Evolutionary conservation across 2,113 vertebrate species (phyloP).

Genomic region (Cairina moschata): DNA sequence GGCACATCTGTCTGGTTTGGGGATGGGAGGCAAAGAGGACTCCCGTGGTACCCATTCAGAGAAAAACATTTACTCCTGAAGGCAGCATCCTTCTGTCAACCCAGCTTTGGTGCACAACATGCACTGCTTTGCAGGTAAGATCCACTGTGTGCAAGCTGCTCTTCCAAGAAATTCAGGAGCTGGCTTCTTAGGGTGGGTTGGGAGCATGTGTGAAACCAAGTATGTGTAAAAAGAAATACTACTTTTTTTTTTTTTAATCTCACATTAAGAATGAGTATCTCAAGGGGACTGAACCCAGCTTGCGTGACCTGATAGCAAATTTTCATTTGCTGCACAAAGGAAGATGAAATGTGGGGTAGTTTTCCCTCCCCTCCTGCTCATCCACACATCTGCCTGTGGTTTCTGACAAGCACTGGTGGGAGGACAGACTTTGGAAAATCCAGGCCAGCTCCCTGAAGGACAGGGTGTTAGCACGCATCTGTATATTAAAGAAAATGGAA

Average conservation of each 20-base stretch:
- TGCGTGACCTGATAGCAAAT: not conserved
- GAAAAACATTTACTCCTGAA: conserved; percentile 28
- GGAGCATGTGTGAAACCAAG: not conserved
- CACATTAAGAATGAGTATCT: not conserved
- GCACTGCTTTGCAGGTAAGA: not conserved
- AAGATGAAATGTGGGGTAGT: not conserved
- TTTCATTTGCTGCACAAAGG: not conserved
- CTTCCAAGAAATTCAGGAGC: not conserved
- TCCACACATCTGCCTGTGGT: conserved; percentile 22
- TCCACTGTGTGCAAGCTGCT: not conserved
- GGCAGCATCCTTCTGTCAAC: not conserved
- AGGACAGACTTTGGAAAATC: conserved; percentile 12
- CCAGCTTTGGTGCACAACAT: not conserved
- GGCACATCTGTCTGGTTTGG: conserved; percentile 15
- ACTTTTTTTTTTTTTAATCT: not conserved
- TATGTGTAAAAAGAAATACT: not conserved
- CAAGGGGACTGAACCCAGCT: not conserved
- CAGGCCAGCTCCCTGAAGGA: not conserved
- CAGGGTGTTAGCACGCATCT: not conserved
- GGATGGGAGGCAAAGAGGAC: not conserved
- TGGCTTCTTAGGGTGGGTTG: not conserved
- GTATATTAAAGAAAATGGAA: conserved; percentile 20
- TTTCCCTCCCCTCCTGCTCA: not conserved
- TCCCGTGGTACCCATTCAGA: not conserved
- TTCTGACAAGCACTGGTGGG: not conserved